Conservation (phyloP, 2,888 invertebrate species). For the Melangyna quadrimaculata region DNA sequence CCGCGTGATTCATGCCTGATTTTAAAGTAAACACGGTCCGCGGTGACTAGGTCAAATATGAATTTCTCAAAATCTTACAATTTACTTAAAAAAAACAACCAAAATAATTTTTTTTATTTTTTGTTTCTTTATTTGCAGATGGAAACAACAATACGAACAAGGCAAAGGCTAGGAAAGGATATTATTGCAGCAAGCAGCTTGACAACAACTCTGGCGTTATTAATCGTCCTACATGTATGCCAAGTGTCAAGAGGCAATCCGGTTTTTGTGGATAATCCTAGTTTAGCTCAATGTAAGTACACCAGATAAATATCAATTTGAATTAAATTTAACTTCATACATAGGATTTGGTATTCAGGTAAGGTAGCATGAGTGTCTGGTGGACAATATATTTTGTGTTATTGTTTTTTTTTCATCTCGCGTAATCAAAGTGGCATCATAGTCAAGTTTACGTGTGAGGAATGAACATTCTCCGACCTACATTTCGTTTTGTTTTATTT, state of each 20-base stretch:
- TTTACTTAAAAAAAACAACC: background rate
- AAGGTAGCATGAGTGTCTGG: background rate
- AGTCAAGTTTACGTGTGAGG: conserved; percentile 44
- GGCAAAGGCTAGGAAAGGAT: conserved; percentile 50
- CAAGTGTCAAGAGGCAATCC: conserved; percentile 77
- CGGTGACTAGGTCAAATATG: conserved; percentile 55
- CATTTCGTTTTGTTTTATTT: conserved; percentile 34
- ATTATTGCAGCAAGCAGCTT: conserved; percentile 27
- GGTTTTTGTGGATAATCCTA: conserved; percentile 81
- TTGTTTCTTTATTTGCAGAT: conserved; percentile 75
- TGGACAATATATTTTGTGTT: background rate
- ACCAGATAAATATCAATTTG: conserved; percentile 25
- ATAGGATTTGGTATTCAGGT: conserved; percentile 38
- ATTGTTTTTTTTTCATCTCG: conserved; percentile 39
- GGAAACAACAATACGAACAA: conserved; percentile 74
- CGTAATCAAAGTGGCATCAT: conserved; percentile 61
- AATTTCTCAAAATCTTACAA: conserved; percentile 18
- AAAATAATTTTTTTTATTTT: conserved; percentile 39
- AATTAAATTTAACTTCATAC: background rate
- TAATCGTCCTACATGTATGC: conserved; percentile 74
- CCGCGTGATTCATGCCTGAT: conserved; percentile 48
- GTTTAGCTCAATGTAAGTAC: conserved; percentile 81
- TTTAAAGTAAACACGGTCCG: background rate
- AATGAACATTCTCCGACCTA: conserved; percentile 63
- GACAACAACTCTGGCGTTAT: conserved; percentile 46